These are phyloP conservation scores for Pteruthius melanotis DNA, from an alignment of 2,113 vertebrate genomes.

Conservation along the genomic window DNA sequence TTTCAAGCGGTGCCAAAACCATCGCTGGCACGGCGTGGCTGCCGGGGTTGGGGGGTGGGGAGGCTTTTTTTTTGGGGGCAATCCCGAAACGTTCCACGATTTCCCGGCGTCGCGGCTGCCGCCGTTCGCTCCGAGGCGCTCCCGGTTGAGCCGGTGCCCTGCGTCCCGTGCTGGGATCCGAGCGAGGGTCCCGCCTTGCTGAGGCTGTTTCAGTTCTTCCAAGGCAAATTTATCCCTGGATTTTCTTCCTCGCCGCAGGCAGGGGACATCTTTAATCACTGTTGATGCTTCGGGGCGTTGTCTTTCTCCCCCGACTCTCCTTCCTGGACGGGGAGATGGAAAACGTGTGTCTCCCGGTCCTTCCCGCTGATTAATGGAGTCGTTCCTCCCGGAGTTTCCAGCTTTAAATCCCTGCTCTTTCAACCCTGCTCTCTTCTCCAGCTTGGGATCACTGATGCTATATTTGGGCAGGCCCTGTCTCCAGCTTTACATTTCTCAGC, in stretches of 20 bases:
- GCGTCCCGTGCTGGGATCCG: not conserved
- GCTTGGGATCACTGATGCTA: not conserved
- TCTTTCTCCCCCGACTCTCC: not conserved
- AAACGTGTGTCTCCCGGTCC: not conserved
- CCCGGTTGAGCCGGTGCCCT: not conserved
- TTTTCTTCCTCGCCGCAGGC: not conserved
- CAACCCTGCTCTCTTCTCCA: not conserved
- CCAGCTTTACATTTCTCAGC: not conserved
- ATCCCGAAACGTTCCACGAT: fast-evolving
- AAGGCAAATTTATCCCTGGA: not conserved
- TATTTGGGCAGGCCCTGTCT: conserved; percentile 8
- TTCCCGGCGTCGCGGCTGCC: not conserved
- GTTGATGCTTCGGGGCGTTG: not conserved
- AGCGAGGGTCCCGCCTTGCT: not conserved
- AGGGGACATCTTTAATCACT: conserved; percentile 16
- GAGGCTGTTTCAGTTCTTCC: not conserved
- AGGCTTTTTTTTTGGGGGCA: not conserved
- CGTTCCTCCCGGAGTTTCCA: conserved; percentile 13
- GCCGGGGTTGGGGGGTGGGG: too few relatives aligned
- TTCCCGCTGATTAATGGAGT: not conserved
- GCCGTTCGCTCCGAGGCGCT: fast-evolving
- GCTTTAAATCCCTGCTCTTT: not conserved
- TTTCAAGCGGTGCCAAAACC: not conserved
- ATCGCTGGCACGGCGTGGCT: not conserved
- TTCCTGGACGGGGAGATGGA: conserved; percentile 39